A percentile compares a stretch with the other conserved stretches of the same genome.
Evolutionary conservation across 2,797 vertebrate genomes (phyloP).

Genomic region (Alcedo quadribrachys): DNA sequence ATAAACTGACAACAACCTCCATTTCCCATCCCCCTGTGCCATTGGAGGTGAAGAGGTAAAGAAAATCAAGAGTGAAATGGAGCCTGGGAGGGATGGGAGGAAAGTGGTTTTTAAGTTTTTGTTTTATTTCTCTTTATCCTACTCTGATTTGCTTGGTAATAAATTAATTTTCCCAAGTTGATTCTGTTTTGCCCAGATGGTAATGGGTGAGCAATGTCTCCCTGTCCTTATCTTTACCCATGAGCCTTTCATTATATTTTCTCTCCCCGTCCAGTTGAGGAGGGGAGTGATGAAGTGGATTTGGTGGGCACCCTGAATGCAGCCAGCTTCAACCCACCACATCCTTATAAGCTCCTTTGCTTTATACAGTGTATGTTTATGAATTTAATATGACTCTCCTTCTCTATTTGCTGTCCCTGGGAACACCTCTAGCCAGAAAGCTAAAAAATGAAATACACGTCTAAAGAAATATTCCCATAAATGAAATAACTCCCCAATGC

Average conservation of each 20-base stretch:
- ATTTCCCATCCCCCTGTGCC: accelerated
- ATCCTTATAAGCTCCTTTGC: background rate
- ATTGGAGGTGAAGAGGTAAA: accelerated
- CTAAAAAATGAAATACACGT: slow-evolving; percentile 53
- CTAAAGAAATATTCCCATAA: slow-evolving; percentile 38
- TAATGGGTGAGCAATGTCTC: background rate
- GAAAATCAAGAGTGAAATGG: background rate
- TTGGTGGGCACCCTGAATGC: background rate
- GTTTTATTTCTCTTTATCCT: background rate
- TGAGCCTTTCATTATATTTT: background rate
- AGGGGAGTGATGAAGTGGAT: background rate
- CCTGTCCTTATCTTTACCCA: background rate
- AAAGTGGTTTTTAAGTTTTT: background rate
- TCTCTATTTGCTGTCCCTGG: slow-evolving; percentile 37
- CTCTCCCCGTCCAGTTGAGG: background rate
- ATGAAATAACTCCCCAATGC: slow-evolving; percentile 7
- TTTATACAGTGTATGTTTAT: slow-evolving; percentile 36
- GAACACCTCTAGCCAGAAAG: slow-evolving; percentile 35
- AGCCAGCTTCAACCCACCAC: background rate
- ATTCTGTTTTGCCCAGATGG: background rate
- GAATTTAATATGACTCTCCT: slow-evolving; percentile 58
- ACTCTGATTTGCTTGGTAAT: background rate
- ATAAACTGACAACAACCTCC: background rate
- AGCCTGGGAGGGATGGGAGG: too few species aligned
- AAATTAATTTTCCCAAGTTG: background rate